Evolutionary conservation across 92 coral and sea anemone genomes (phyloP).

Genomic region (Phenganax stokvisi): DNA sequence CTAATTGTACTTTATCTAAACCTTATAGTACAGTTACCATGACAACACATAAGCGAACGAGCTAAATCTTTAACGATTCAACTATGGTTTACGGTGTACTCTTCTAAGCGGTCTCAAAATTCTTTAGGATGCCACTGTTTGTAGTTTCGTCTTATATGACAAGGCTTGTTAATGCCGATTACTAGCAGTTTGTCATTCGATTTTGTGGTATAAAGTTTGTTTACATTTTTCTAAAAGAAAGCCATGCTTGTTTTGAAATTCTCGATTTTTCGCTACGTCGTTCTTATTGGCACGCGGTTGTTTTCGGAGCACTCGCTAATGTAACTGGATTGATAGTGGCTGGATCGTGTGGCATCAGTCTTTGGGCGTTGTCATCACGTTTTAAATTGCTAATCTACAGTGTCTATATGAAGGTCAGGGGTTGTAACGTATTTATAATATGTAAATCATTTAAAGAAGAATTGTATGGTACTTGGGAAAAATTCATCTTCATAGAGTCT

Average conservation of each 20-base stretch:
- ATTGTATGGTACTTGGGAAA: no score
- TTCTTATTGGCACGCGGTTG: background rate
- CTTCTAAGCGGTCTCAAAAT: background rate
- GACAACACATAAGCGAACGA: constrained; percentile 20
- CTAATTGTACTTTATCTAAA: background rate
- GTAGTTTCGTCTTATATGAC: background rate
- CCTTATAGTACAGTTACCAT: constrained; percentile 14
- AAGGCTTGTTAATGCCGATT: background rate
- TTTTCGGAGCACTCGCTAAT: background rate
- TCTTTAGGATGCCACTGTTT: background rate
- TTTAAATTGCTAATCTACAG: no score
- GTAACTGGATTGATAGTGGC: background rate
- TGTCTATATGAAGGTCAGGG: no score
- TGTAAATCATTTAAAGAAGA: no score
- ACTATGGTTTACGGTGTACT: background rate
- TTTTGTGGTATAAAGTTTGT: constrained; percentile 11
- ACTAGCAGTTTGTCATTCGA: background rate
- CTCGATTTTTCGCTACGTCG: background rate
- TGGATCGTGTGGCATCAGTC: no score
- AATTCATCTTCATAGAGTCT: no score
- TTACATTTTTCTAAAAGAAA: constrained; percentile 1
- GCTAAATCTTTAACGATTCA: background rate
- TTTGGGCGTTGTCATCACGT: no score
- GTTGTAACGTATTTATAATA: no score
- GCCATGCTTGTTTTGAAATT: constrained; percentile 31